Evolutionary conservation across 2,888 invertebrate species (phyloP), one percentile per base, ranked within the genome.

Genomic region (Acrobasis suavella): DNA sequence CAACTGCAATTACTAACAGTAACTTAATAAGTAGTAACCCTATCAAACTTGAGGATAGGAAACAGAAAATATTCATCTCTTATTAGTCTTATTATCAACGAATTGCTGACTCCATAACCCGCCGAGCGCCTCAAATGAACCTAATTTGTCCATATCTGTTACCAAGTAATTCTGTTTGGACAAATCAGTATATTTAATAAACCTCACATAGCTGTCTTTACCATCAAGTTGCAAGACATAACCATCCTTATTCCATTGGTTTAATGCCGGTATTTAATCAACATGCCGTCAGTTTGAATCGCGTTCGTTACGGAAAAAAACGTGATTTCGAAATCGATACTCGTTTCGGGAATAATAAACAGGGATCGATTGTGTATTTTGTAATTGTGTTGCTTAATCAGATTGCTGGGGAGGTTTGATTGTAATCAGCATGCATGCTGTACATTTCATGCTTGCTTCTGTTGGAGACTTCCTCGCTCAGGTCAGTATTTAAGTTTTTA

Each of bases 141-240:
- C 66, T 72, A 70, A 66, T 69, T 65, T 66, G 51, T 22, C 42
- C 66, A 76, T 76, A 80, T 78, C 79, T 68, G 78, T 73, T 74
- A 72, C 77, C 66, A 64, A 68, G 76, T 82, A 78, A 86, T 83
- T 79, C 75, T 66, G 74, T 83, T 83, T 80, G 77, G 74, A 71
- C 75, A 77, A 85, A 86, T 85, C 81, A 81, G 73, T 72, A 73
- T 70, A 80, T 79, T 81, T 76, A 78, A 76, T 75, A 75, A 78
- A 75, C 71, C 64, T 65, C 60, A 63, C 69, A 67, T 66, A 72
- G 66, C 68, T 65, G 70, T 67, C 51, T 58, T 62, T 59, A 68
- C 64, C 3, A 3, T 1, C 66, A 60, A 51, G 2, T 58, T n/a
- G 32, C 32, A 32, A 32, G 32, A 7, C 5, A 72, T 16, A 62